phyloP scores from a whole-genome alignment of 35 echinoderm and acorn worm species.

The Heliocidaris tuberculata region DNA sequence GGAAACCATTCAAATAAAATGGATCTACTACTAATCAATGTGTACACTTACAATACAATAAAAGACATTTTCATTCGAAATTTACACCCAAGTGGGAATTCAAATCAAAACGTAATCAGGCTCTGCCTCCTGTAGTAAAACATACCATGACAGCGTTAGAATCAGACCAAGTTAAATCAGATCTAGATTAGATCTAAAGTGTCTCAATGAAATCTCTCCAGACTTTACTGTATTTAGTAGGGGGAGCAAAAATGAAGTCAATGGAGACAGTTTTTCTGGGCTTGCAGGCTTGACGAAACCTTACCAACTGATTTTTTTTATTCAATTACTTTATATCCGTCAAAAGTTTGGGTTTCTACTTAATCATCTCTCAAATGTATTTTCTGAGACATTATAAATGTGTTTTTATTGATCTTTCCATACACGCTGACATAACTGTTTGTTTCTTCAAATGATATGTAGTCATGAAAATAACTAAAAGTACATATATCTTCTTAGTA shows the following conservation, averaged over 20 bases:
- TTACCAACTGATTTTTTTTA: background rate
- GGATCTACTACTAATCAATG: background rate
- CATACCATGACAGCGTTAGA: background rate
- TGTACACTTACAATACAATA: background rate
- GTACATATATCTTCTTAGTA: background rate
- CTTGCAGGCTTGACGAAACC: background rate
- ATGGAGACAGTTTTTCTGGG: background rate
- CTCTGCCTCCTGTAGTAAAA: background rate
- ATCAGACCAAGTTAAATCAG: background rate
- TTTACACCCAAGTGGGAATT: background rate
- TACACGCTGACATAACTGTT: background rate
- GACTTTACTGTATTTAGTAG: background rate
- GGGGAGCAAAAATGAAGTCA: background rate
- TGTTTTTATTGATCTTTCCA: too few species aligned
- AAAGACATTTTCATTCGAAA: background rate
- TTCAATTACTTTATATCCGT: background rate
- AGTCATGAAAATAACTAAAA: background rate
- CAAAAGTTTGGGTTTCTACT: background rate
- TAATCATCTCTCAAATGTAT: too few species aligned
- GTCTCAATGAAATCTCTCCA: background rate
- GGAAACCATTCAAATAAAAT: background rate
- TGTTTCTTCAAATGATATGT: background rate
- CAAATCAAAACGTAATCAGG: background rate
- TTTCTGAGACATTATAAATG: too few species aligned
- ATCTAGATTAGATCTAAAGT: background rate